Evolutionary conservation across 1,140 invertebrate species (phyloP).

Genomic region (Drosophila pectinifera): DNA sequence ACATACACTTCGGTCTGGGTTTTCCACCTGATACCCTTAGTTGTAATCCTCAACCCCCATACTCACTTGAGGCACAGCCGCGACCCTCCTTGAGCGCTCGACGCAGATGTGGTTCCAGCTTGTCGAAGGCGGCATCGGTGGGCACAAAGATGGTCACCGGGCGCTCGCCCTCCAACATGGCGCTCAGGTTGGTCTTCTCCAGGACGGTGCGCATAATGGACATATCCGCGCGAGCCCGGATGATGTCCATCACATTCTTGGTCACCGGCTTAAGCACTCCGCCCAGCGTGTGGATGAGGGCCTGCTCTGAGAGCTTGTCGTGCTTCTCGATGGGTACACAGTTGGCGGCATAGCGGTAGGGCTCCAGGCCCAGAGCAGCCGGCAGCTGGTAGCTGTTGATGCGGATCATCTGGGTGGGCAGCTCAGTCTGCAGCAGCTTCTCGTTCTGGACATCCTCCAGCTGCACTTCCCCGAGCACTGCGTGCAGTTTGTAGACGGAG

Average conservation of each 20-base stretch:
- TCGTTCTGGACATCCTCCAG: constrained; percentile 85
- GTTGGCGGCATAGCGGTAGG: constrained; percentile 86
- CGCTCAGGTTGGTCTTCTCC: constrained; percentile 80
- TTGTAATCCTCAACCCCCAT: too few species aligned
- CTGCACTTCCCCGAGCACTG: constrained; percentile 85
- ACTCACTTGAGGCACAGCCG: constrained; percentile 86
- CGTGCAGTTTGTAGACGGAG: constrained; percentile 84
- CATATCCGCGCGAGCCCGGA: constrained; percentile 84
- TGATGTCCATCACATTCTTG: constrained; percentile 85
- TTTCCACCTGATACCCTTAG: too few species aligned
- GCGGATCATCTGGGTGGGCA: constrained; percentile 86
- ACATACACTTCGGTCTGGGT: background rate
- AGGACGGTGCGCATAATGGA: constrained; percentile 81
- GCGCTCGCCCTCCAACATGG: constrained; percentile 86
- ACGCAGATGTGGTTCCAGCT: constrained; percentile 84
- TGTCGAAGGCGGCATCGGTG: constrained; percentile 88
- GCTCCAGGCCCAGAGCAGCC: constrained; percentile 75
- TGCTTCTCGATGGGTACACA: constrained; percentile 86
- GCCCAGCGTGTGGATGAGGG: constrained; percentile 89
- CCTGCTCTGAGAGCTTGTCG: constrained; percentile 87
- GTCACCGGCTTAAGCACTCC: constrained; percentile 87
- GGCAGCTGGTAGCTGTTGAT: constrained; percentile 87
- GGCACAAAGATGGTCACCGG: constrained; percentile 89
- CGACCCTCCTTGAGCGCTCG: constrained; percentile 85
- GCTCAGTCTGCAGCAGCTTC: constrained; percentile 84